Evolutionary conservation across 2,888 invertebrate species (phyloP).

Genomic region (Drosophila eohydei): DNA sequence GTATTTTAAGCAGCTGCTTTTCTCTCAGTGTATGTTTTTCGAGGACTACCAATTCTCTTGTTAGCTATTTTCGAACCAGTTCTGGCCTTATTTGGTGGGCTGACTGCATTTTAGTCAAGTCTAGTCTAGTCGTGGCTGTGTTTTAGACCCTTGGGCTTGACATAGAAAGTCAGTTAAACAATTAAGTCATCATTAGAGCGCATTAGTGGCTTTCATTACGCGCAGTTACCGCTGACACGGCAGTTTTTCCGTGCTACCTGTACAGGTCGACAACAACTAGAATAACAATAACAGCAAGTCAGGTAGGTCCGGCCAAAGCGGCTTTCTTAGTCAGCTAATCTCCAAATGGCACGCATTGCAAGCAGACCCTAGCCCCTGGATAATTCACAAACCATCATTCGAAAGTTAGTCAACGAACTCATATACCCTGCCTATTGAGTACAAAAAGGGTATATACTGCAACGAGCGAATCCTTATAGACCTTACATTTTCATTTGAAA

Average conservation of each 20-base stretch:
- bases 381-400: slow-evolving; percentile 47
- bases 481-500: too few species aligned
- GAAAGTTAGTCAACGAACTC: slow-evolving; percentile 56
- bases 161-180: slow-evolving; percentile 44
- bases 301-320: slow-evolving; percentile 26
- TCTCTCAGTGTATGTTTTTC: background rate
- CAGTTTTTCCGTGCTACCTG: slow-evolving; percentile 39
- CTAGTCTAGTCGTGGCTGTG: slow-evolving; percentile 6
- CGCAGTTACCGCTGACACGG: slow-evolving; percentile 58
- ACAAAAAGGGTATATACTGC: background rate
- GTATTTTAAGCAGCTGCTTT: background rate
- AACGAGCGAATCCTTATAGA: too few species aligned
- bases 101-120: background rate
- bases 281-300: slow-evolving; percentile 18
- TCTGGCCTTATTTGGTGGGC: slow-evolving; percentile 46
- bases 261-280: slow-evolving; percentile 20
- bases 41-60: slow-evolving; percentile 42
- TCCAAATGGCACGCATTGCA: slow-evolving; percentile 69
- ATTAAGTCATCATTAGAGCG: slow-evolving; percentile 76
- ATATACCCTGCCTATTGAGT: background rate
- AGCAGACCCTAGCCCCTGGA: slow-evolving; percentile 16
- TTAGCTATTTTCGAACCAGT: slow-evolving; percentile 50
- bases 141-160: slow-evolving; percentile 32
- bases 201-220: slow-evolving; percentile 65
- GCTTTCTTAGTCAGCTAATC: slow-evolving; percentile 49